Conservation (phyloP, 2,888 invertebrate genomes). For the Litoditis marina region DNA sequence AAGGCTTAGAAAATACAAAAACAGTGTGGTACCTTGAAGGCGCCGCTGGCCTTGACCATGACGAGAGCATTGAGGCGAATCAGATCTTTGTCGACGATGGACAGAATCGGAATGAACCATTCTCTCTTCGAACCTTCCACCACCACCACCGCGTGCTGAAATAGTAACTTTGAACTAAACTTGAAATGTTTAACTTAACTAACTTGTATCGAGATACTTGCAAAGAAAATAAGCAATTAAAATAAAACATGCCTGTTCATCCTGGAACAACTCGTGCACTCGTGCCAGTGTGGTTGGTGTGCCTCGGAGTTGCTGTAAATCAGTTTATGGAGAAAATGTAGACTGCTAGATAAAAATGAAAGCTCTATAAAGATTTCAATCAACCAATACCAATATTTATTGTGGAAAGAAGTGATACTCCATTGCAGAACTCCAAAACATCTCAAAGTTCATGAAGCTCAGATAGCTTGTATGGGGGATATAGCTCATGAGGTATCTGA, state of each 20-base stretch:
- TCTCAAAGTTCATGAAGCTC: too few species aligned
- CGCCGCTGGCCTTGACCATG: slow-evolving; percentile 47
- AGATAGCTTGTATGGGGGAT: too few species aligned
- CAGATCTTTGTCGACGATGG: slow-evolving; percentile 54
- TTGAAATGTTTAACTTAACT: not conserved
- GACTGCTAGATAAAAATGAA: too few species aligned
- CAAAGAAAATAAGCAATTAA: not conserved
- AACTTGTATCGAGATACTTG: not conserved
- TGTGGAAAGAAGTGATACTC: too few species aligned
- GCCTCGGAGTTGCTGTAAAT: slow-evolving; percentile 37
- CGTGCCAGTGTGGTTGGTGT: slow-evolving; percentile 46
- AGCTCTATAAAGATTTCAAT: too few species aligned
- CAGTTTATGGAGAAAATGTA: too few species aligned
- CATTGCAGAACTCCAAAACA: too few species aligned
- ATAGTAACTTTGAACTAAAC: not conserved
- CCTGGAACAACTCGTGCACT: slow-evolving; percentile 51
- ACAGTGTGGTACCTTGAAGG: slow-evolving; percentile 30
- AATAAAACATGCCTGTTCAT: slow-evolving; percentile 38
- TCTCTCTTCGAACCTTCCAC: slow-evolving; percentile 50
- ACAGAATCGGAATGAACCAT: slow-evolving; percentile 55
- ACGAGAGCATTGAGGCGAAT: slow-evolving; percentile 53
- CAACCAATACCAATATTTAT: too few species aligned
- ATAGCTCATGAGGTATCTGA: not conserved
- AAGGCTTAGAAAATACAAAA: too few species aligned
- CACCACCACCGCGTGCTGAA: slow-evolving; percentile 44